Conservation (phyloP, 2,797 vertebrate species). For the Arrhamphus sclerolepis region DNA sequence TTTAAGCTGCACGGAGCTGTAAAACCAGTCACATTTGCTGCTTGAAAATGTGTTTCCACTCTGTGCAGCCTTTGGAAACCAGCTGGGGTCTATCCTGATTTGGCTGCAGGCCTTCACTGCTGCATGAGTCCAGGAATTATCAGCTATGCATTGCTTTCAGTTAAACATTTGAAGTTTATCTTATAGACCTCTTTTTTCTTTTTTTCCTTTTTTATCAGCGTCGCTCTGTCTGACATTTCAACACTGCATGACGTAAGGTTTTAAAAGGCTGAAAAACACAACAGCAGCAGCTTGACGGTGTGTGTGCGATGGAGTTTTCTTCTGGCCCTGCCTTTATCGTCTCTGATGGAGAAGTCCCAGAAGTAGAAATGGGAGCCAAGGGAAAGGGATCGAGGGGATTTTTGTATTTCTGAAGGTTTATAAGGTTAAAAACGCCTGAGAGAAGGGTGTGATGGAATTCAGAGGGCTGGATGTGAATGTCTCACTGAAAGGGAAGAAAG, state of each 20-base stretch:
- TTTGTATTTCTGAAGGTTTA: not conserved
- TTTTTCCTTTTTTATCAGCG: not conserved
- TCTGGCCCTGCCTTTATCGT: not conserved
- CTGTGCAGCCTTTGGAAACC: constrained; percentile 28
- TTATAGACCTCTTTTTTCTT: not conserved
- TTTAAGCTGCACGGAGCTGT: not conserved
- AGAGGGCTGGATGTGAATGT: not conserved
- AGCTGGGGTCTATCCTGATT: constrained; percentile 41
- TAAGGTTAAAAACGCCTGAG: not conserved
- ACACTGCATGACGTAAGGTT: not conserved
- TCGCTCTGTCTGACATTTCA: constrained; percentile 2
- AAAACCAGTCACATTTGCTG: constrained; percentile 1
- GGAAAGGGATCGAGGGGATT: not conserved
- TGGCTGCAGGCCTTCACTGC: constrained; percentile 31
- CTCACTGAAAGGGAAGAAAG: not conserved
- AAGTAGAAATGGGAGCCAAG: not conserved
- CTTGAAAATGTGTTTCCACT: constrained; percentile 22
- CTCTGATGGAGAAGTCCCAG: not conserved
- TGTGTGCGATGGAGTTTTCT: not conserved
- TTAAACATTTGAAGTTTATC: constrained; percentile 5
- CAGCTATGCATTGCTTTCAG: not conserved
- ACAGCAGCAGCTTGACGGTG: not conserved
- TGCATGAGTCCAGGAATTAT: constrained; percentile 7
- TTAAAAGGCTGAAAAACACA: not conserved
- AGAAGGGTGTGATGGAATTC: not conserved